Evolutionary conservation across 1,140 invertebrate species (phyloP), one percentile per base, ranked within the genome.

Genomic region (Cheumatopsyche charites): DNA sequence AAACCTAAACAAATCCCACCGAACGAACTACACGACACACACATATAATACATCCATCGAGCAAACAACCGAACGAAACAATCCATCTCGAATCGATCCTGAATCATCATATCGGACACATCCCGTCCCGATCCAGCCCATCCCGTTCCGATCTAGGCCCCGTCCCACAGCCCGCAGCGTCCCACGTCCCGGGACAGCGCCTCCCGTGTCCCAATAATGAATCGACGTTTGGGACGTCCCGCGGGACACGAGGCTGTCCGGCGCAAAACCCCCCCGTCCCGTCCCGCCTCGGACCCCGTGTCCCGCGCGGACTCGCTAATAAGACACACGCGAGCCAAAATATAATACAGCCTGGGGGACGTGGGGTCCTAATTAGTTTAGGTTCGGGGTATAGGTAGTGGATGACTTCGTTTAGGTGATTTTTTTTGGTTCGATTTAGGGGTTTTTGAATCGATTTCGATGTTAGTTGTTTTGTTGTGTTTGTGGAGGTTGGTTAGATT

Each of bases 211-310:
- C 68, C 68, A 62, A 47, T 74, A 74, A 74, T 74, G 73, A 74
- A 74, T 74, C 73, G 73, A 74, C 73, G 73, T 72, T 74, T 72
- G 73, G 70, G 63, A 12, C 5, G 49, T 70, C 70, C 73, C 4
- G 2, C 66, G 55, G 73, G 61, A 63, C 47, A 13, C 6, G 29
- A 36, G 49, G 62, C 73, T 73, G 42, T 62, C 45, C 67, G 23
- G 23, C 15, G 49, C 52, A 52, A 36, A 36, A 36, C 29, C 29
- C 29, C 9, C 29, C 29, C 9, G 29, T 36, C 29, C 29, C 29
- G 29, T 36, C 3, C 29, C 45, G 45, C 68, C 49, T 13, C 26
- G 21, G 61, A 21, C 26, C 7, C 13, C 67, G 29, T n/a, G 9
- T 65, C 62, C 42, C 63, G n/a, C 25, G 15, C 41, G 26, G 68